These are phyloP conservation scores for Henricia sp. DNA, from an alignment of 53 echinoderm and acorn worm species.

Conservation along the genomic window DNA sequence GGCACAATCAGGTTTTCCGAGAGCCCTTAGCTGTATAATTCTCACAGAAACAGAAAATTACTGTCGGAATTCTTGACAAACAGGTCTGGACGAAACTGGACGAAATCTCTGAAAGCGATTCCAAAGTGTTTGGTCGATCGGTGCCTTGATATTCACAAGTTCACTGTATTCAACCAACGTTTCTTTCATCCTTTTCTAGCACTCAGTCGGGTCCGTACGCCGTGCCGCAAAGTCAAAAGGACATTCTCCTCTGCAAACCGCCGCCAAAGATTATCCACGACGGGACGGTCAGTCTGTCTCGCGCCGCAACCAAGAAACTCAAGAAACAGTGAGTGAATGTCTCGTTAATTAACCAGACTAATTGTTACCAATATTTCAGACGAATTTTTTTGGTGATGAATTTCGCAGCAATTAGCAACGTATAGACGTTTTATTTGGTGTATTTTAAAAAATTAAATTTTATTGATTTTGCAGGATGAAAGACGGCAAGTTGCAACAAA, in stretches of 20 bases:
- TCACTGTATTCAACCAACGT: no score
- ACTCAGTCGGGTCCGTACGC: constrained; percentile 7
- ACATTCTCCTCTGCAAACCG: constrained; percentile 87
- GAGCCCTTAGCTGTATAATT: no score
- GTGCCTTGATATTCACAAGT: no score
- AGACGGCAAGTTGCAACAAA: constrained; percentile 24
- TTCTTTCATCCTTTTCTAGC: background rate
- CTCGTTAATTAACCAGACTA: background rate
- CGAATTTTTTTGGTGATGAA: background rate
- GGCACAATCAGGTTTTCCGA: no score
- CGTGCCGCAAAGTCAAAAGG: constrained; percentile 71
- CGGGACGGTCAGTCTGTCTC: constrained; percentile 82
- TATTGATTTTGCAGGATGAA: constrained; percentile 28
- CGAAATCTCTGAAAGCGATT: no score
- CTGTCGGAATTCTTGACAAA: no score
- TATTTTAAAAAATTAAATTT: background rate
- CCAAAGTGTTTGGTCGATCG: no score
- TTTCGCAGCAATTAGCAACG: background rate
- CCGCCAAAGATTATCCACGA: constrained; percentile 88
- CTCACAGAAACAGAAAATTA: no score
- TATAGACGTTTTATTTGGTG: background rate
- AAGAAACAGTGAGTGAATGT: constrained; percentile 83
- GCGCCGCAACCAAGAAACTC: constrained; percentile 79
- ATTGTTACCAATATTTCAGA: background rate
- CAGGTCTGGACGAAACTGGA: no score